phyloP scores from a whole-genome alignment of 2,888 invertebrate genomes.

The Dryomyza anilis region DNA sequence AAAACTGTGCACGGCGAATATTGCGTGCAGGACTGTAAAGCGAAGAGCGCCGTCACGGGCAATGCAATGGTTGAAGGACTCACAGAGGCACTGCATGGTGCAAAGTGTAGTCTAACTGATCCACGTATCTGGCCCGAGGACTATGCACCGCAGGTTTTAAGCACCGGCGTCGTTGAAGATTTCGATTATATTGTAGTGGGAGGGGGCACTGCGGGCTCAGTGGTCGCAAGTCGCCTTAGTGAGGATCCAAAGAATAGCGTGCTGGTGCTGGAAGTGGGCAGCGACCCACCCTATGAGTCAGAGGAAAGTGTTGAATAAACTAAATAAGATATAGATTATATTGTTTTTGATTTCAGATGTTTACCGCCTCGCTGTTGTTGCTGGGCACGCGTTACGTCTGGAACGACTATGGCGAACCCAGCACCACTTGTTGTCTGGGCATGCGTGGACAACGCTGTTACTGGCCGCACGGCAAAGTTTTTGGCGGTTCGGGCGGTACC shows the following conservation, averaged over 20 bases:
- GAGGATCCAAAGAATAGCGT: constrained; percentile 61
- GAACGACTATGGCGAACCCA: constrained; percentile 49
- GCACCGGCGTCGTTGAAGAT: constrained; percentile 34
- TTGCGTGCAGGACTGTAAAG: constrained; percentile 1
- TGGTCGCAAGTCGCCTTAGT: constrained; percentile 62
- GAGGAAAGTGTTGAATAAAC: constrained; percentile 44
- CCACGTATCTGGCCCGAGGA: constrained; percentile 66
- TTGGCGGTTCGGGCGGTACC: constrained; percentile 70
- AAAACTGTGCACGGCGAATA: neutral
- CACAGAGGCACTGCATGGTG: constrained; percentile 46
- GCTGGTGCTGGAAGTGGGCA: constrained; percentile 64
- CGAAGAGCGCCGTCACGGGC: constrained; percentile 38
- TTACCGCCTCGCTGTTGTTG: constrained; percentile 67
- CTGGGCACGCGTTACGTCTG: constrained; percentile 47
- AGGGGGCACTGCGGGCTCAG: constrained; percentile 63
- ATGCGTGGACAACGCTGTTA: constrained; percentile 55
- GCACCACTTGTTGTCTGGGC: constrained; percentile 41
- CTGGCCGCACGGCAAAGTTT: constrained; percentile 67
- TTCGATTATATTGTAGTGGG: constrained; percentile 63
- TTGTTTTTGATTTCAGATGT: too few species aligned
- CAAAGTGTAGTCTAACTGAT: constrained; percentile 62
- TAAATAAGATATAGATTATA: too few species aligned
- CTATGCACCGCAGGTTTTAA: constrained; percentile 33
- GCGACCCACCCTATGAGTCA: constrained; percentile 61
- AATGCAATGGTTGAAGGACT: constrained; percentile 54